Evolutionary conservation across 2,113 vertebrate species (phyloP), one percentile per base, ranked within the genome.

Genomic region (Suncus etruscus): DNA sequence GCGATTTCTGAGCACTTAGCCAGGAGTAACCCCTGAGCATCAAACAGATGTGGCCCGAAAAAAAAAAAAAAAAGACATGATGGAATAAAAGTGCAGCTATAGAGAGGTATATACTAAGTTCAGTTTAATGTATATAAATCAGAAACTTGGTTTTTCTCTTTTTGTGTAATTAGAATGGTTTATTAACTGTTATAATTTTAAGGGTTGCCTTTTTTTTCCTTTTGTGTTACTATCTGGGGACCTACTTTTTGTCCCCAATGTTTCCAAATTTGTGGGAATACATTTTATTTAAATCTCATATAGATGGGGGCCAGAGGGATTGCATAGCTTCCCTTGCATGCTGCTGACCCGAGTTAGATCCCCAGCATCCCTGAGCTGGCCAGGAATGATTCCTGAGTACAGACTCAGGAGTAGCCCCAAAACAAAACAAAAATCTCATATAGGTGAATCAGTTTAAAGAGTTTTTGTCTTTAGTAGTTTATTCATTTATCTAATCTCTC

Each of bases 51-150:
- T n/a, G n/a, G n/a, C n/a, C n/a, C n/a, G n/a, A n/a, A n/a, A n/a
- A n/a, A n/a, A n/a, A 91, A n/a, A n/a, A n/a, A n/a, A n/a, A n/a
- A n/a, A n/a, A n/a, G n/a, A n/a, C n/a, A n/a, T n/a, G n/a, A n/a
- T n/a, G n/a, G n/a, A n/a, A 78, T 94, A 89, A 94, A 94, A 94
- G 47, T 95, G 31, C 82, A 94, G 94, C 87, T 95, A 80, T 94
- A 94, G 83, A 51, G 70, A 95, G 58, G 65, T 74, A 27, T 94
- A 54, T 95, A 82, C 72, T 94, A 91, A 89, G 86, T 93, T 91
- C 54, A 68, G 8, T 87, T 83, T 85, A 94, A 47, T 0, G 3
- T 75, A 0, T 75, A 0, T 94, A 81, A 92, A 66, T 93, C 78
- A 87, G 48, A 86, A 83, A 75, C 74, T 89, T 90, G 72, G 48